phyloP scores from a whole-genome alignment of 2,888 invertebrate genomes.

The Dendrolimus houi region DNA sequence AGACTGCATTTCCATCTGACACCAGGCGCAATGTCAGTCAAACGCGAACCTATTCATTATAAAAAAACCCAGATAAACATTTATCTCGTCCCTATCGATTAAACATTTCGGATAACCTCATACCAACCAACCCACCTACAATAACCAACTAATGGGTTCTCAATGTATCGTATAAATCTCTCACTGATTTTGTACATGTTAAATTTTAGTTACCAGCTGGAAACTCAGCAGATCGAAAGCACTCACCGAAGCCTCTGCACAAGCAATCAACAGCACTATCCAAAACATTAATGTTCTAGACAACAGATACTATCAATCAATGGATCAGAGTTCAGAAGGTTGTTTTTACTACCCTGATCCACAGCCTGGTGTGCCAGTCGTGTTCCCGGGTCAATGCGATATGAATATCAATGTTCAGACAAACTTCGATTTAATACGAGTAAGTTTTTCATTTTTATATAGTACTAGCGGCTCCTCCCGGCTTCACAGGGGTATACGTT shows the following conservation, averaged over 20 bases:
- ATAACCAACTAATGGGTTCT: no score
- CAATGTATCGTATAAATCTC: no score
- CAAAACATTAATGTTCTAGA: constrained; percentile 30
- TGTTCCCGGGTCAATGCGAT: constrained; percentile 1
- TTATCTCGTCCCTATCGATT: no score
- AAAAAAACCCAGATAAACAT: no score
- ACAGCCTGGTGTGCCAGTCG: constrained; percentile 20
- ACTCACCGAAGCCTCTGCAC: not conserved
- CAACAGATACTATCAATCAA: constrained; percentile 29
- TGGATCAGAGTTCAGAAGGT: constrained; percentile 32
- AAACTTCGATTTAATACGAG: not conserved
- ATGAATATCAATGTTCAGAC: not conserved
- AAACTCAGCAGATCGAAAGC: not conserved
- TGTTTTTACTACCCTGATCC: constrained; percentile 53
- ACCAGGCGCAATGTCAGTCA: no score
- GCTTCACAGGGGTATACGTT: no score
- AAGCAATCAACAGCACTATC: constrained; percentile 11
- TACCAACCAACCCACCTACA: no score
- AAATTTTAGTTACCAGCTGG: constrained; percentile 44
- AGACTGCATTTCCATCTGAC: no score
- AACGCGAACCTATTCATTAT: no score
- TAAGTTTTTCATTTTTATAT: not conserved
- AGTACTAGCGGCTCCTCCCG: no score
- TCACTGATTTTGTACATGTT: no score
- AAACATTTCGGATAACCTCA: no score